Base-by-base conservation (phyloP, 2,888 invertebrate genomes). In the Actias luna region DNA sequence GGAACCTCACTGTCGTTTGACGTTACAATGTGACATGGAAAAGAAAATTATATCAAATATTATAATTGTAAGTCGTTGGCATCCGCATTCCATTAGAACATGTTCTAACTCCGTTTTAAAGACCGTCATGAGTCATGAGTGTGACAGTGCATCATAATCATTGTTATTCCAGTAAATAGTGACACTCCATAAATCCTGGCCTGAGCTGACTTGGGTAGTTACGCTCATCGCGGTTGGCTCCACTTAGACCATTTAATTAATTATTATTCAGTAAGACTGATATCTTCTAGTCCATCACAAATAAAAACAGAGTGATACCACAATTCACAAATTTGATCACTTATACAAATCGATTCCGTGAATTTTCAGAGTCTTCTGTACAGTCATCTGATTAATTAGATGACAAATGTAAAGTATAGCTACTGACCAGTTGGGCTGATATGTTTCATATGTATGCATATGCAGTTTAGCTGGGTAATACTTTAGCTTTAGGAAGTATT, bases 61-160 rank as follows among this genome's bases (percentile, higher is more conserved):
- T 71, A 75, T 79, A 79, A 79, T 81, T 77, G 82, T 84, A 50
- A 85, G 84, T 81, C 75, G 82, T 85, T 83, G 83, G 78, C 83
- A 84, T 89, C 89, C 89, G 87, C 90, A 91, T 91, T 90, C 91
- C 87, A 76, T 72, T 67, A 77, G 80, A 87, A 85, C 88, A 84
- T 85, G 87, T 87, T 89, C 85, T 76, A 77, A 78, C 77, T 74
- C 68, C 71, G 71, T 73, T 68, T 69, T 73, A 72, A 71, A 75
- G 73, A 78, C 80, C 77, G 72, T 63, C 73, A 75, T 88, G 87
- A 88, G 78, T 88, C 87, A 75, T 88, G 87, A 88, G 78, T 88
- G 85, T 82, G 84, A 85, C 84, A 87, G 74, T 89, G 88, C 88
- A 89, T 80, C 77, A 79, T 76, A 79, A 78, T 82, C 82, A 84